Base-by-base conservation (phyloP, 1,140 invertebrate species). In the Cylas formicarius region DNA sequence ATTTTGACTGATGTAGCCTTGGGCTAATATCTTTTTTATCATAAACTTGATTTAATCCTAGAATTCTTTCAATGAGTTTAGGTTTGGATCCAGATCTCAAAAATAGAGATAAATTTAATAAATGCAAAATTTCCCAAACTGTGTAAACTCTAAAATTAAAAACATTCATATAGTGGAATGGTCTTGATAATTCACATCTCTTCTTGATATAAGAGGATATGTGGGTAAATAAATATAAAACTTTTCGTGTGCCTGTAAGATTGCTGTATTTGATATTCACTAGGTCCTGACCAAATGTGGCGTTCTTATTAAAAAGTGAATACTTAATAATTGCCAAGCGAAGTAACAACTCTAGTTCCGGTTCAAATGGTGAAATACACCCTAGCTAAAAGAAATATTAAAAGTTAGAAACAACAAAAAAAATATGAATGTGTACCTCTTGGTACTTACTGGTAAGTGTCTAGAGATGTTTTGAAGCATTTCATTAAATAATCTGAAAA, bases 261-360 rank as follows among this genome's bases (percentile, higher is more conserved):
- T 64, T 58, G 24, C 57, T 46, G 48, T 66, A 66, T 52, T 62
- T 60, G 21, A 65, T 61, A n/a, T 52, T 56, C 11, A 66, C 44
- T 17, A 66, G 44, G 44, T 63, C 58, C 50, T 66, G 64, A 4
- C 64, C 64, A 55, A 66, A 66, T 7, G 62, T 64, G 27, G 53
- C 36, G 31, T 55, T 47, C 34, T 52, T 47, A 34, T 52, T 50
- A 9, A 58, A 9, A 14, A 66, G 14, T 8, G 64, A 65, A 47
- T 60, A 56, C 20, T 59, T 53, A 21, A 62, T 31, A 21, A 66
- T 44, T n/a, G 41, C 35, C 7, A 63, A 34, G 21, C 43, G 42
- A 10, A 64, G 20, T 34, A 64, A 16, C 27, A 64, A 41, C 41
- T 62, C 53, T 23, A 66, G 39, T 55, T 66, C 64, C 17, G 53